phyloP scores from a whole-genome alignment of 2,797 vertebrate species.

The Meriones psammophilus region DNA sequence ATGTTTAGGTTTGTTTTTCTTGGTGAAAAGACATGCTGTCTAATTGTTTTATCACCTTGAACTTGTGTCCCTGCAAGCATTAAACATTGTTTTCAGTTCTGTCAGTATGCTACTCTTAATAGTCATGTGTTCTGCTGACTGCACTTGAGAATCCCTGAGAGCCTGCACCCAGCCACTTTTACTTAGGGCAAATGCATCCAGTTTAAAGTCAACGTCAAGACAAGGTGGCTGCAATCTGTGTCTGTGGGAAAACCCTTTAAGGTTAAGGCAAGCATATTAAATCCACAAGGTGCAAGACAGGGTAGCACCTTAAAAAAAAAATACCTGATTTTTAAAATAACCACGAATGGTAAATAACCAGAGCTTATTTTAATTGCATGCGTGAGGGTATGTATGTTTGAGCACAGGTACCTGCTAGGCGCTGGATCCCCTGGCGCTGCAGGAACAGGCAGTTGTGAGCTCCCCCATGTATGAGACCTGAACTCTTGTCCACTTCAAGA shows the following conservation, averaged over 20 bases:
- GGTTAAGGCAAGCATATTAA: neutral
- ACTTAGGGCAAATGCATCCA: slow-evolving; percentile 26
- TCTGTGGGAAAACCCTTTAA: neutral
- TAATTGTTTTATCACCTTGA: slow-evolving; percentile 76
- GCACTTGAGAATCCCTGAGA: neutral
- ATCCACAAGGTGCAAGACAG: neutral
- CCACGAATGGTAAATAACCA: neutral
- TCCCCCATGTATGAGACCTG: neutral
- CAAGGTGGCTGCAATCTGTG: neutral
- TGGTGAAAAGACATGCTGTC: slow-evolving; percentile 77
- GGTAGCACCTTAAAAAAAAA: neutral
- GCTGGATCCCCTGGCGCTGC: neutral
- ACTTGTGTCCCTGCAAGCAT: slow-evolving; percentile 79
- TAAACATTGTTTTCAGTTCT: slow-evolving; percentile 76
- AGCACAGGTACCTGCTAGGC: neutral
- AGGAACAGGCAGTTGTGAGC: neutral
- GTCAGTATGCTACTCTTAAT: slow-evolving; percentile 28
- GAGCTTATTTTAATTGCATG: neutral
- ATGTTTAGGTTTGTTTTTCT: slow-evolving; percentile 63
- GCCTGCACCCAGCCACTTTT: neutral
- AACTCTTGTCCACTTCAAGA: neutral
- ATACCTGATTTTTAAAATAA: neutral
- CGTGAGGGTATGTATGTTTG: no score
- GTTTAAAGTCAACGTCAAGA: slow-evolving; percentile 33
- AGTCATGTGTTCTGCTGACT: neutral